These are phyloP conservation scores for Cathartes aura DNA, from an alignment of 2,113 vertebrate genomes.

Conservation along the genomic window DNA sequence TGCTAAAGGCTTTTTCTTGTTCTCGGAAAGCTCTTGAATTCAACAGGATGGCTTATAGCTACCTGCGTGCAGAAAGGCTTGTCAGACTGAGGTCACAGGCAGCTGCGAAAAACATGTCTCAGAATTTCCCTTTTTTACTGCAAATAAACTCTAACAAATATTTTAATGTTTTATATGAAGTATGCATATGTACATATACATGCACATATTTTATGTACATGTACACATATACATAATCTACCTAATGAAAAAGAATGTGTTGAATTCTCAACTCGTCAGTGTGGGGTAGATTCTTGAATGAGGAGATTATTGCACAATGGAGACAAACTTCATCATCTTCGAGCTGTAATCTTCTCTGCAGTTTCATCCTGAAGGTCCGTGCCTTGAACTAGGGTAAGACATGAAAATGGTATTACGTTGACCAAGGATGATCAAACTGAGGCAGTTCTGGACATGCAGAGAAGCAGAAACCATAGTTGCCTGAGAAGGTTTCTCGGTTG, in stretches of 20 bases:
- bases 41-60: background rate
- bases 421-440: background rate
- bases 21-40: background rate
- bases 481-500: background rate
- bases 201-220: background rate
- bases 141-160: background rate
- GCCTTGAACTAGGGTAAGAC: background rate
- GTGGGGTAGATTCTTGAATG: background rate
- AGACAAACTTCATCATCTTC: background rate
- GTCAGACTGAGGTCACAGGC: background rate
- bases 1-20: background rate
- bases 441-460: background rate
- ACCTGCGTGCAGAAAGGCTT: background rate
- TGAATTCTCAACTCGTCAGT: background rate
- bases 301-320: background rate
- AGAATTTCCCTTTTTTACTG: background rate
- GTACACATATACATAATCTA: background rate
- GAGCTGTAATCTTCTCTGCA: background rate
- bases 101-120: rapidly evolving
- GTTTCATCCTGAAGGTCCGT: background rate
- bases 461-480: background rate
- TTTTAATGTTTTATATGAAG: background rate
- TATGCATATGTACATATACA: too few species aligned
- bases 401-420: background rate
- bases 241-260: background rate